These are phyloP conservation scores for Trichonephila inaurata DNA, from an alignment of 1,140 invertebrate species.

Conservation along the genomic window DNA sequence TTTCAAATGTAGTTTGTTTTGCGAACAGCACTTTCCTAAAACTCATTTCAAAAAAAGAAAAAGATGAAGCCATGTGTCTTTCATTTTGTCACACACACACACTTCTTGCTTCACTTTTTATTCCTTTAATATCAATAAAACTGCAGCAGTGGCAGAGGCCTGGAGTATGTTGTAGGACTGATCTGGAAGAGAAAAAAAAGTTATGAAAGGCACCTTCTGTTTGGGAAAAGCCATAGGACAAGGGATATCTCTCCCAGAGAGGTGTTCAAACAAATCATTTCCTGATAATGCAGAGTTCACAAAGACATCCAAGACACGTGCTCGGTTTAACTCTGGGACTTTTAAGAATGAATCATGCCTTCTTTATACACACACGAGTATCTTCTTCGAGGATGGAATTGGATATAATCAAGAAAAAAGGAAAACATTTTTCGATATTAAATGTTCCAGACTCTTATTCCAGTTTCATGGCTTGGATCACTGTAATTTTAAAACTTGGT, in stretches of 20 bases:
- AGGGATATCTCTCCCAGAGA: not conserved
- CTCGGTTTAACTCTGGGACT: not conserved
- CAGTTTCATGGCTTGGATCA: not conserved
- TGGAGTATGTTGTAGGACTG: not conserved
- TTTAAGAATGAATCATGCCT: not conserved
- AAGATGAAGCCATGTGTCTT: not conserved
- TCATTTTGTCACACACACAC: not conserved
- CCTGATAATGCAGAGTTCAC: not conserved
- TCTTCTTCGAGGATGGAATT: too few species aligned
- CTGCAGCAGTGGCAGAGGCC: conserved; percentile 11
- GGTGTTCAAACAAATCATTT: not conserved
- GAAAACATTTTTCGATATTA: not conserved
- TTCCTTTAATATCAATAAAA: conserved; percentile 14
- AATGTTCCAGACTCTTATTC: not conserved
- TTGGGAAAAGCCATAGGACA: not conserved
- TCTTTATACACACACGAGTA: not conserved
- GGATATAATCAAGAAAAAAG: not conserved
- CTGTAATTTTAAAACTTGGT: too few species aligned
- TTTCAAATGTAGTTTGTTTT: not conserved
- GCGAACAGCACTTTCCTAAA: not conserved
- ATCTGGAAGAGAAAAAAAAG: not conserved
- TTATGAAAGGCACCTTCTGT: conserved; percentile 5
- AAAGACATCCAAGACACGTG: not conserved
- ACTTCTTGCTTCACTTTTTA: not conserved
- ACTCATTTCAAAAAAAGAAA: not conserved